Evolutionary conservation across 1,140 invertebrate species (phyloP).

Genomic region (Oncopodura yosiiana): DNA sequence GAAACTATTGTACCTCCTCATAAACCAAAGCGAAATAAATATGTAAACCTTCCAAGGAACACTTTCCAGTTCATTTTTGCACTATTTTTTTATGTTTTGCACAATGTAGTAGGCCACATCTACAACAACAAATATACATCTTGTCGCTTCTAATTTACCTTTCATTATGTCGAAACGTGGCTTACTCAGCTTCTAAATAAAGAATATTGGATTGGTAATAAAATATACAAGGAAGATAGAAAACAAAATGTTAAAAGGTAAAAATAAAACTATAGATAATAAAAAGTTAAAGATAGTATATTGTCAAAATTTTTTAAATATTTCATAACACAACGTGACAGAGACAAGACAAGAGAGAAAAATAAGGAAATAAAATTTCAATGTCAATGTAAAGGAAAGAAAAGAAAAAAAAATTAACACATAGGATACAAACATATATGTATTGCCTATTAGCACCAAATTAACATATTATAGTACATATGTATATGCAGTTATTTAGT

Average conservation of each 20-base stretch:
- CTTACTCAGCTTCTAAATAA: conserved; percentile 11
- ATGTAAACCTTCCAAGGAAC: background rate
- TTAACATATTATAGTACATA: too few relatives aligned
- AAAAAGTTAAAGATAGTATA: background rate
- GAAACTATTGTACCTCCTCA: too few relatives aligned
- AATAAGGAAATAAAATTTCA: background rate
- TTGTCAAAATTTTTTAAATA: too few relatives aligned
- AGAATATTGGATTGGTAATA: conserved; percentile 4
- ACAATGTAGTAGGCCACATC: background rate
- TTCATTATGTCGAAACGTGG: conserved; percentile 8
- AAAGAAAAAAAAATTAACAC: too few relatives aligned
- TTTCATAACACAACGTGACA: background rate
- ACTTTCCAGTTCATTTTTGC: background rate
- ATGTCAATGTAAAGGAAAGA: too few relatives aligned
- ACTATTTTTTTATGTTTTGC: background rate
- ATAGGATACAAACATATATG: too few relatives aligned
- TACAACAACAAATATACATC: background rate
- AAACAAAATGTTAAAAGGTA: background rate
- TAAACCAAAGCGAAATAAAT: too few relatives aligned
- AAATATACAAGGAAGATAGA: background rate
- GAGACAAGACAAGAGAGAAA: background rate
- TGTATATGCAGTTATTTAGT: too few relatives aligned
- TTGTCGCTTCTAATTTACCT: conserved; percentile 1
- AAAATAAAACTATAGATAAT: background rate
- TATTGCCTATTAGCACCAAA: too few relatives aligned